These are phyloP conservation scores for Crocidura indochinensis DNA, from an alignment of 2,797 vertebrate species.

Conservation along the genomic window DNA sequence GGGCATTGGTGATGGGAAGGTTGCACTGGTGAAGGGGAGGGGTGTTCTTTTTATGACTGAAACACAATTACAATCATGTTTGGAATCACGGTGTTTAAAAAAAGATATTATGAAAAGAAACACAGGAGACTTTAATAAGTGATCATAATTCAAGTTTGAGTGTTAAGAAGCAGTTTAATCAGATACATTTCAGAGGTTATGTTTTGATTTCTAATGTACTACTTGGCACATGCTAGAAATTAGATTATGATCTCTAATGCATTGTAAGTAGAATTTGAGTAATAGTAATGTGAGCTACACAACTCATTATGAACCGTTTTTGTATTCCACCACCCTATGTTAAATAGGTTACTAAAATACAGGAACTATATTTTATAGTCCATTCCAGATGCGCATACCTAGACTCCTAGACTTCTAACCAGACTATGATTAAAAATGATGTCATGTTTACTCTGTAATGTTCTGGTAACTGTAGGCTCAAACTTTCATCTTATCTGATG, in stretches of 20 bases:
- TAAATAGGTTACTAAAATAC: slow-evolving; percentile 50
- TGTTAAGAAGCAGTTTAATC: background rate
- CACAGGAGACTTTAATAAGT: background rate
- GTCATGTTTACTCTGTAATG: slow-evolving; percentile 69
- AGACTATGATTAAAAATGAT: slow-evolving; percentile 76
- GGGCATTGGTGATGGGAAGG: no score
- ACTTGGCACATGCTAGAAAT: background rate
- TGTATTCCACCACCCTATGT: slow-evolving; percentile 21
- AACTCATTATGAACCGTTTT: slow-evolving; percentile 17
- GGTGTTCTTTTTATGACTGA: no score
- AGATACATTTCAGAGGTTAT: background rate
- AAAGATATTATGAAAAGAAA: no score
- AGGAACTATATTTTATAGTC: slow-evolving; percentile 52
- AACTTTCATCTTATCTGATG: slow-evolving; percentile 60
- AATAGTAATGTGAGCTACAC: background rate
- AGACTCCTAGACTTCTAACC: background rate
- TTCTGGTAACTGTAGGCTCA: slow-evolving; percentile 50
- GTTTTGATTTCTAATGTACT: slow-evolving; percentile 7
- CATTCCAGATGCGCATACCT: background rate
- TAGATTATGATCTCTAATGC: background rate
- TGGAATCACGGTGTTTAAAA: no score
- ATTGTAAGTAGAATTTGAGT: background rate
- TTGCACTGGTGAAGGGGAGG: no score
- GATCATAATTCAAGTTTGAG: slow-evolving; percentile 5
- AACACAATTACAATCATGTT: no score